Percentiles rank a stretch among this genome's conserved stretches.
Conservation (phyloP, 1,140 invertebrate species). For the Dendroctonus valens region DNA sequence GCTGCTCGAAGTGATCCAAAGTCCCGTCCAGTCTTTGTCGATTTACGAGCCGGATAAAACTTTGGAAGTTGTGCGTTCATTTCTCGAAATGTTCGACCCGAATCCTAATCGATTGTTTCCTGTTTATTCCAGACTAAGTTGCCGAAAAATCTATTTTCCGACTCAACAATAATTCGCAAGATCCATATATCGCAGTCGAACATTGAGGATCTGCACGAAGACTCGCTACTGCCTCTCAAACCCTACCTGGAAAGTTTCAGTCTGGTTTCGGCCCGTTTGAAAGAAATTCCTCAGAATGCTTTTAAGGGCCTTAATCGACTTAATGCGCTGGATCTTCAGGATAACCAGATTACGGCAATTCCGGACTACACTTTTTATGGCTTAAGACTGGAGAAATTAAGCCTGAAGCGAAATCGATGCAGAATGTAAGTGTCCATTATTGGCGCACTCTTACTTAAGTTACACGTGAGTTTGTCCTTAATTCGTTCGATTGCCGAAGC, state of each 20-base stretch:
- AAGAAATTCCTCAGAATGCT: conserved; percentile 77
- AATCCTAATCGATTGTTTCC: conserved; percentile 1
- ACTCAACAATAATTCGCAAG: conserved; percentile 70
- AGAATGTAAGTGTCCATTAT: conserved; percentile 53
- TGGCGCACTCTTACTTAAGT: no score
- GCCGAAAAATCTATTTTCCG: conserved; percentile 68
- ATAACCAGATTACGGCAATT: conserved; percentile 78
- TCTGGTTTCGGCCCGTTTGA: conserved; percentile 76
- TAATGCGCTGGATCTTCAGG: conserved; percentile 78
- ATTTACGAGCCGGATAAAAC: conserved; percentile 81
- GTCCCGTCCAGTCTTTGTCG: conserved; percentile 77
- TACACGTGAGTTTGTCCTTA: no score
- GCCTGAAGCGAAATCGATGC: conserved; percentile 79
- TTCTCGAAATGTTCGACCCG: not conserved
- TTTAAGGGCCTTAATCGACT: conserved; percentile 70
- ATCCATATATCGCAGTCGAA: conserved; percentile 81
- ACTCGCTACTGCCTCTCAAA: conserved; percentile 69
- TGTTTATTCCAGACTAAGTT: conserved; percentile 57
- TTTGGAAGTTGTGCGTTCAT: conserved; percentile 47
- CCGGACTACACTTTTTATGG: conserved; percentile 86
- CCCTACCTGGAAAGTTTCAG: conserved; percentile 76
- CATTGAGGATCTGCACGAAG: conserved; percentile 71
- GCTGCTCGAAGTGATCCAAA: conserved; percentile 56
- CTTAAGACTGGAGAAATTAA: conserved; percentile 76
- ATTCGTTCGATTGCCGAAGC: no score